Conservation (phyloP, 2,888 invertebrate genomes). For the Macroteleia sp. region DNA sequence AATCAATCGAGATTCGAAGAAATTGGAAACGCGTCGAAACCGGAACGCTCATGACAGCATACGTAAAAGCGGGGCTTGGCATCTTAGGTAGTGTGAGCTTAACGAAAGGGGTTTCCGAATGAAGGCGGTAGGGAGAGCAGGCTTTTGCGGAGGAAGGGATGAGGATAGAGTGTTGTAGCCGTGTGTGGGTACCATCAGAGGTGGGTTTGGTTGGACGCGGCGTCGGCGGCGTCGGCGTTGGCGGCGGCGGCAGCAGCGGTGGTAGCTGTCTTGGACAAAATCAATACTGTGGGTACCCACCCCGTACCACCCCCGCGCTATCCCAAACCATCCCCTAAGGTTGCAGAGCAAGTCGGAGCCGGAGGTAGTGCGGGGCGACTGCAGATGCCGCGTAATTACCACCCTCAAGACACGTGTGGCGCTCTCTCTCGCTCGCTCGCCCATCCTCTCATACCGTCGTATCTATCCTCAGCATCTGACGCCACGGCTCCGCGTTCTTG, state of each 20-base stretch:
- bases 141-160: conserved; percentile 52
- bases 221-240: conserved; percentile 76
- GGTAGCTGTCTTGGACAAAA: conserved; percentile 84
- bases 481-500: conserved; percentile 55
- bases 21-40: no score
- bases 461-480: conserved; percentile 67
- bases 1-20: no score
- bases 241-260: conserved; percentile 66
- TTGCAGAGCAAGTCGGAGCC: conserved; percentile 78
- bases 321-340: conserved; percentile 76
- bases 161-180: conserved; percentile 73
- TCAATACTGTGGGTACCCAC: conserved; percentile 83
- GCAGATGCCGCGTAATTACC: conserved; percentile 84
- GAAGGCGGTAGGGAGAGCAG: conserved; percentile 23
- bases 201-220: conserved; percentile 83
- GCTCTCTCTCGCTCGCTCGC: conserved; percentile 57
- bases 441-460: conserved; percentile 64
- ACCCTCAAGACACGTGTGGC: conserved; percentile 84
- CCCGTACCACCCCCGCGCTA: conserved; percentile 70
- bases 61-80: no score
- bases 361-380: conserved; percentile 76
- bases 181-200: conserved; percentile 82
- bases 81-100: conserved; percentile 43
- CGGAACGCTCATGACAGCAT: no score
- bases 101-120: conserved; percentile 55